Base-by-base conservation (phyloP, 2,113 vertebrate species). In the Platichthys flesus region DNA sequence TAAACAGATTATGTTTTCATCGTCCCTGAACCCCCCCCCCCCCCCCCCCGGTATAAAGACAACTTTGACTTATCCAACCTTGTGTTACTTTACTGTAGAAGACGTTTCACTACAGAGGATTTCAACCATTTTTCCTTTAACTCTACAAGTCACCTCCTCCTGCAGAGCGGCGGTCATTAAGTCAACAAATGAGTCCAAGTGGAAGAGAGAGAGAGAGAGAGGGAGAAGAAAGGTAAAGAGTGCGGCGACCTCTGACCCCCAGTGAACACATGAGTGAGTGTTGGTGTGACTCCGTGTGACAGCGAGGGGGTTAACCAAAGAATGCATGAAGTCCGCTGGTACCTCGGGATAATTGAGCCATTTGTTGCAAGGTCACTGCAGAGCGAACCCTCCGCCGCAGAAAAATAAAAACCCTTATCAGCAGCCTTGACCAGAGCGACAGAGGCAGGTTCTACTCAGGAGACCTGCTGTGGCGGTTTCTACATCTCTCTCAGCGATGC, bases 291-390 rank as follows among this genome's bases (percentile, higher is more conserved):
- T 65, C 80, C 23, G 70, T 81, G 84, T 70, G 87, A 80, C 85
- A 86, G 82, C 57, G 14, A 31, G 71, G 84, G 40, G 90, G 87
- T 91, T 92, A 92, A 90, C 67, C 68, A 75, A 84, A 88, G 91
- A 92, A 91, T 91, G 91, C 85, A 85, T 75, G 71, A 67, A 78
- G 83, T 57, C 85, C 67, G 74, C 75, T 84, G 72, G 71, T 83
- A 77, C 83, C 85, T 79, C 18, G n/a, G 76, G 76, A 86, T 91
- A 91, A 92, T 90, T 91, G 76, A 87, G 83, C 85, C 89, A 88
- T 92, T 92, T 92, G 90, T 86, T 76, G 85, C 82, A 77, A 91
- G 89, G 91, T 90, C 87, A 88, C 84, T 54, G 64, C 51, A 78
- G 71, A 74, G 56, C 85, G 13, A 37, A 69, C 72, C 16, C 16